Evolutionary conservation across 2,797 vertebrate genomes (phyloP), one percentile per base, ranked within the genome.

Genomic region (Sitta carolinensis): DNA sequence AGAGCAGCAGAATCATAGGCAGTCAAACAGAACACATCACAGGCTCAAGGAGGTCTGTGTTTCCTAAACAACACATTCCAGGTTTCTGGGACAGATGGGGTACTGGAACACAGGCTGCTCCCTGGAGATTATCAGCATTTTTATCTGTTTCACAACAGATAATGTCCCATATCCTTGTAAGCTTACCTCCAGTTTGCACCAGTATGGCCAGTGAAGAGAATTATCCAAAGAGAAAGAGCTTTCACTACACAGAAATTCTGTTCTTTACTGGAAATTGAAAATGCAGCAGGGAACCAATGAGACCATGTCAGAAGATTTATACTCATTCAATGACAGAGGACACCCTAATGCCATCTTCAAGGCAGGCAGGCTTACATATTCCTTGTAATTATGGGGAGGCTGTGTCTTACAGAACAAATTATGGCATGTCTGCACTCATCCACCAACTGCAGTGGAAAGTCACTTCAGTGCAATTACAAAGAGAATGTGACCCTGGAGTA

Each of bases 381-480:
- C 92, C 84, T 89, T 67, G 42, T 63, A 84, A 96, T 92, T 87
- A 87, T 15, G 74, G 32, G 51, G 58, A 92, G 67, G 81, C 48
- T 42, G 27, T 64, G 73, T 73, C 90, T 72, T 48, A 32, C 47
- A 82, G 89, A 51, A 87, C 68, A 84, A 94, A 95, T 85, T 23
- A 92, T 51, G 47, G 89, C 73, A 89, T 26, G 68, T 43, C 90
- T 90, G 88, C 79, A 66, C 38, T 61, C 13, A 8, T 36, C 57
- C 22, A 54, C 45, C 72, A 83, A 87, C 75, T 9, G 73, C 5
- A 70, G 82, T 70, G 89, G 84, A 55, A 92, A 94, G 84, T 80
- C 61, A 92, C 93, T 43, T 36, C 73, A 42, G 84, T 43, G 62
- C 89, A 87, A 92, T 85, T 91, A 85, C 70, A 85, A 76, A 51